Evolutionary conservation across 2,797 vertebrate species (phyloP), one percentile per base, ranked within the genome.

Genomic region (Cossypha heuglini): DNA sequence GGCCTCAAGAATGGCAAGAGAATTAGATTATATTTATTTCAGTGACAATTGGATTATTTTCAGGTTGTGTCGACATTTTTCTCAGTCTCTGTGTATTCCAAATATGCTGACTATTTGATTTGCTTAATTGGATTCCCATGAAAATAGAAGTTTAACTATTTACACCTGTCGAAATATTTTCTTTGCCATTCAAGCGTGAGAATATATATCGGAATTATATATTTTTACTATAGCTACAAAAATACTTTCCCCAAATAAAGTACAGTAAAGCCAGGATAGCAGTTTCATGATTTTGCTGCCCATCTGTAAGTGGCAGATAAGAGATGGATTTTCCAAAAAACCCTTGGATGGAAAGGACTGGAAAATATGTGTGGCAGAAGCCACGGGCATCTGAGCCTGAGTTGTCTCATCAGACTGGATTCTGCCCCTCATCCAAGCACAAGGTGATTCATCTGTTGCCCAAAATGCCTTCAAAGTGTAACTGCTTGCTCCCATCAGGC

Each of bases 11-110:
- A 52, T 38, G 17, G 22, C 26, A 84, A 86, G 11, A 45, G 75
- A 89, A 88, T 33, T 17, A 81, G 16, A 54, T 83, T 11, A 52
- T 74, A 88, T 61, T 95, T 48, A 88, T 88, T 91, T 90, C 66
- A 49, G 48, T 57, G 51, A 77, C 46, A 78, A 77, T 35, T 90
- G 61, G 66, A 83, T 93, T 90, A 69, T 84, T 48, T 87, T 63
- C 63, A 91, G 42, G 14, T 42, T 77, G 3, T 48, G 91, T n/a
- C 87, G 46, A 73, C 66, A 58, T 86, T 95, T 95, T 96, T 94
- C 46, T 94, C 20, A 73, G 71, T 90, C 33, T 74, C 55, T 91
- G 19, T 93, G 10, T 83, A 26, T 42, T 90, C 59, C 42, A 94
- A 94, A 94, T 86, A 40, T 5, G 2, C 8, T 13, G 5, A 28